Base-by-base conservation (phyloP, 2,113 vertebrate species). In the Cyprinodon variegatus region DNA sequence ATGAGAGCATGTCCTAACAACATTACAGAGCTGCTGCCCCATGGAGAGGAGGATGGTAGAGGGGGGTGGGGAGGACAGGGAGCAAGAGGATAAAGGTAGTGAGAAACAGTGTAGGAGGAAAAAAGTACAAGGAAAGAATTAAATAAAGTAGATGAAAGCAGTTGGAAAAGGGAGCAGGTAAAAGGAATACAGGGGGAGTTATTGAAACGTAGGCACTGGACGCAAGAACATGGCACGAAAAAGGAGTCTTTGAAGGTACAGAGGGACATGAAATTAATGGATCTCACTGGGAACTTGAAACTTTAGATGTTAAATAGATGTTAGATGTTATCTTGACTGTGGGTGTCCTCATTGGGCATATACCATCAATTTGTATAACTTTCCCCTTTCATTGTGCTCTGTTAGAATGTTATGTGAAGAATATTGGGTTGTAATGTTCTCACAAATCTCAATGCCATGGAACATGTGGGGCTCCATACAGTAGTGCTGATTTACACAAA, bases 1-100 rank as follows among this genome's bases (percentile, higher is more conserved):
- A 92, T 91, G 88, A 90, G 89, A 86, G 89, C 89, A 85, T 87
- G 89, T 89, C 89, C 88, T 81, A 83, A 88, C 89, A 90, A 87
- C 82, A 83, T 86, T 89, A 88, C 74, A 84, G 82, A 90, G 84
- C 77, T 72, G 68, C 83, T 86, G 83, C 60, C 76, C 80, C 85
- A 76, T 77, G 65, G 85, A 84, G 66, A 41, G 78, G 76, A 77
- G 39, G 65, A 46, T 53, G 40, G 11, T 7, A 20, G 53, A 38
- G 37, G 57, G 39, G 37, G 50, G 68, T 7, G 45, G 29, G 22
- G 8, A n/a, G 50, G 4, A n/a, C 14, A 7, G 4, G 12, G 57
- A 29, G 4, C 5, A 7, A 8, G 22, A 82, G 77, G 68, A 46
- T 65, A 70, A 74, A 37, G 63, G 0, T 48, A 41, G 43, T 15